Base-by-base conservation (phyloP, 2,797 vertebrate genomes). In the Schizopygopsis pylzovi region DNA sequence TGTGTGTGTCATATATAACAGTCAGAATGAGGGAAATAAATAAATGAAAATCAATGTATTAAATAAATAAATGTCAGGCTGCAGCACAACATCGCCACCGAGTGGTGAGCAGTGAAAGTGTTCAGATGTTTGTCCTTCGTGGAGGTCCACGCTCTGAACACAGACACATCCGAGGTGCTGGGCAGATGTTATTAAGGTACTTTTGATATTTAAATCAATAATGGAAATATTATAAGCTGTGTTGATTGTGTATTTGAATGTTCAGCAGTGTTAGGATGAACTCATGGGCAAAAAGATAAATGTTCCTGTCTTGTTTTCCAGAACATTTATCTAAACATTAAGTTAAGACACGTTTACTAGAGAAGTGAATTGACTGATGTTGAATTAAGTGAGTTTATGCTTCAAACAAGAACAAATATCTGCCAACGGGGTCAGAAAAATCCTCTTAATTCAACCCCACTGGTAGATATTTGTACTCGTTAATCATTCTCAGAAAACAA, bases 11-110 rank as follows among this genome's bases (percentile, higher is more conserved):
- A 91, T 93, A 93, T 90, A 92, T 92, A 90, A 90, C 91, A 89
- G 92, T 91, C 90, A 93, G 92, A 93, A 93, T 93, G 91, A 92
- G 92, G 92, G 90, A 89, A 92, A 93, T 88, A 90, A 91, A 93
- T 89, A 86, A 89, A 90, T 89, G 79, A 84, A 76, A 89, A 88
- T 79, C 41, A 82, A 78, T 28, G 81, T 82, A 37, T 43, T 72
- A 73, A 78, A 84, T 65, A 47, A 63, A 61, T 1, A 79, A 25
- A 11, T 3, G 10, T 2, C 54, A 9, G 49, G 65, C 20, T 18
- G 49, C 25, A 63, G 78, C 79, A 80, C 87, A 87, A 93, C 90
- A 95, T 93, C 94, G 91, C 94, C 94, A 73, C 94, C 81, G 86
- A 56, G 92, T 94, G 95, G 93, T 41, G 1, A 41, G 5, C 4